Conservation (phyloP, 2,113 vertebrate genomes). For the Columbina picui region DNA sequence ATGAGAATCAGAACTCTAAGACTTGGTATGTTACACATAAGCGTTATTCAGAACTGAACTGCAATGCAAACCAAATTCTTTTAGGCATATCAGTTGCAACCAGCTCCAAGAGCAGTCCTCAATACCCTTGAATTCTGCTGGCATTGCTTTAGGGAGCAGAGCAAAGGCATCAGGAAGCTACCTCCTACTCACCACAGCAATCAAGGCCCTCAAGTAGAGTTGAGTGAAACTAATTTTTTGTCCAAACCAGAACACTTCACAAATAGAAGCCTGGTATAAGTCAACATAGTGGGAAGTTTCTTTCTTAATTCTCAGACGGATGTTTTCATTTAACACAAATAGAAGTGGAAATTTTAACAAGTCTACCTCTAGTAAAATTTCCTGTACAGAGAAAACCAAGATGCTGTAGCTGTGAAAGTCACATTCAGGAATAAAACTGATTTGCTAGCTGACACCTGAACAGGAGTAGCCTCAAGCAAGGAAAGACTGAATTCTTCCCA, state of each 20-base stretch:
- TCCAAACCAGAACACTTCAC: neutral
- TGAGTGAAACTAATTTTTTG: neutral
- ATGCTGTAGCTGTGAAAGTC: neutral
- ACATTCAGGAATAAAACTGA: neutral
- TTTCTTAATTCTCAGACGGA: neutral
- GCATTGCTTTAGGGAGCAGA: neutral
- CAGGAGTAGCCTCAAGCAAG: neutral
- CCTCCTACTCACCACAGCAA: neutral
- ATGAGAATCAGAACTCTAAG: neutral
- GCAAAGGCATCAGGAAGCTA: neutral
- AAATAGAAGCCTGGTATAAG: rapidly evolving
- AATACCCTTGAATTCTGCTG: neutral
- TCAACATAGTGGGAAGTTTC: neutral
- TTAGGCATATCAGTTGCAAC: neutral
- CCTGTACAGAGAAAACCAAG: neutral
- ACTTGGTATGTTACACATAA: neutral
- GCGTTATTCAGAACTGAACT: neutral
- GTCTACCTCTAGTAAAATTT: neutral
- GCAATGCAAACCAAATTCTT: neutral
- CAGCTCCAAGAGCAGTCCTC: neutral
- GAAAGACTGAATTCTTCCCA: neutral
- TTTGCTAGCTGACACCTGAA: neutral
- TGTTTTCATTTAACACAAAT: neutral
- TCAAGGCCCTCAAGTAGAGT: neutral
- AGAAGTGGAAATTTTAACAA: neutral